A percentile compares a stretch with the other conserved stretches of the same genome.
Conservation (phyloP, 2,888 invertebrate species). For the Cephalotes varians region DNA sequence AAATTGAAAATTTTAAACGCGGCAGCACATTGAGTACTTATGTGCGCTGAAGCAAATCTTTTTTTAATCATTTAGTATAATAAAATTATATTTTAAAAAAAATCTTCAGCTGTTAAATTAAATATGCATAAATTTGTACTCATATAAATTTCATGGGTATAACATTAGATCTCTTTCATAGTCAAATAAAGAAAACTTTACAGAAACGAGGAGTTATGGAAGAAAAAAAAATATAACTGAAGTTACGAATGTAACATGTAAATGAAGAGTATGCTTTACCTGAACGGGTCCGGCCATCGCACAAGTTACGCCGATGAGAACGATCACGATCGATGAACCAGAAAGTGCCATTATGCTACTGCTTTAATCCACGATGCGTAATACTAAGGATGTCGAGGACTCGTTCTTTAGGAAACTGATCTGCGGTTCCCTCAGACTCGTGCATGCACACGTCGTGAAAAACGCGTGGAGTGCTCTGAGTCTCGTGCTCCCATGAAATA, state of each 20-base stretch:
- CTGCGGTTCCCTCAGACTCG: conserved; percentile 6
- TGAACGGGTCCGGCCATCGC: conserved; percentile 70
- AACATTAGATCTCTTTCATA: not conserved
- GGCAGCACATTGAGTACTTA: not conserved
- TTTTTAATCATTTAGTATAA: too few species aligned
- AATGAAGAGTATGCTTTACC: conserved; percentile 63
- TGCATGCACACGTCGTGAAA: conserved; percentile 51
- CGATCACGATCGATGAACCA: conserved; percentile 49
- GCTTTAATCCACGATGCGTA: not conserved
- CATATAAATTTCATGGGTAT: not conserved
- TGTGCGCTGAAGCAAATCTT: not conserved
- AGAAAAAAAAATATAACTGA: not conserved
- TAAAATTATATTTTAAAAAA: not conserved
- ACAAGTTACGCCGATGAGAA: conserved; percentile 60
- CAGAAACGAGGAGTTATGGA: not conserved
- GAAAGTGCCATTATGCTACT: conserved; percentile 47
- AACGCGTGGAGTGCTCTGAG: conserved; percentile 71
- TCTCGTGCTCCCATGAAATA: conserved; percentile 77
- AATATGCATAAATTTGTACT: not conserved
- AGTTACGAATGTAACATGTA: not conserved
- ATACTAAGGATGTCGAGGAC: too few species aligned
- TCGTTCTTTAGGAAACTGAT: not conserved
- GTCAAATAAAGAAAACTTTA: not conserved
- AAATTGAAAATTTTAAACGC: not conserved
- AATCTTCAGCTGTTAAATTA: not conserved